phyloP scores from a whole-genome alignment of 2,113 vertebrate species.

The Myrmophylax atrothorax region DNA sequence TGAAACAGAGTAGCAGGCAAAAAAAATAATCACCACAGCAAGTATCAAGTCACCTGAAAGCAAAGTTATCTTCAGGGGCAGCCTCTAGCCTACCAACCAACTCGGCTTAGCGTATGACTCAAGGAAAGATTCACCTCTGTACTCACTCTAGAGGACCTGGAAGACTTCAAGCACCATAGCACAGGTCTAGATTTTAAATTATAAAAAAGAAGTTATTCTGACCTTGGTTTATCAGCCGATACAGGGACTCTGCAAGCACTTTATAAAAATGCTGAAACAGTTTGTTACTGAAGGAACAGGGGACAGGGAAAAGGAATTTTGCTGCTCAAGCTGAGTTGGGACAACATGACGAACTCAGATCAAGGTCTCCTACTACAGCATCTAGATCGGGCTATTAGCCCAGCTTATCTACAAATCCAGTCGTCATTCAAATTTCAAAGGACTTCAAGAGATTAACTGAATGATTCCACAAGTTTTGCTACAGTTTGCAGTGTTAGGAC shows the following conservation, averaged over 20 bases:
- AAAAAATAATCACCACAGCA: neutral
- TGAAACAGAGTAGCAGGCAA: neutral
- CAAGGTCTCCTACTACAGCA: neutral
- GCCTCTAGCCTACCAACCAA: neutral
- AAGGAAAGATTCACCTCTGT: neutral
- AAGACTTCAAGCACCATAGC: neutral
- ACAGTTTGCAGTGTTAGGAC: neutral
- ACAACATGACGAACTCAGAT: neutral
- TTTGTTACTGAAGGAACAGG: neutral
- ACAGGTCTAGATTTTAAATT: neutral
- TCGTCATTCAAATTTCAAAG: neutral
- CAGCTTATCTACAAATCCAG: neutral
- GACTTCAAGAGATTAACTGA: neutral
- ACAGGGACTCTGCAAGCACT: neutral
- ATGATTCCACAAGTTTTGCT: neutral
- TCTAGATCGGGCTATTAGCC: neutral
- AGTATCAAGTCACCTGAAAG: neutral
- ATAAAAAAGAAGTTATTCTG: neutral
- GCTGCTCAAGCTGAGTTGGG: neutral
- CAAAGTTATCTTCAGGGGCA: neutral
- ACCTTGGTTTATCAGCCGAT: neutral
- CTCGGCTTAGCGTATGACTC: neutral
- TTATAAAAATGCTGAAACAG: neutral
- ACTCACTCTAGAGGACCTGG: neutral
- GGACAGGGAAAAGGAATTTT: neutral